Conservation (phyloP, 2,113 vertebrate species). For the Prinia subflava region DNA sequence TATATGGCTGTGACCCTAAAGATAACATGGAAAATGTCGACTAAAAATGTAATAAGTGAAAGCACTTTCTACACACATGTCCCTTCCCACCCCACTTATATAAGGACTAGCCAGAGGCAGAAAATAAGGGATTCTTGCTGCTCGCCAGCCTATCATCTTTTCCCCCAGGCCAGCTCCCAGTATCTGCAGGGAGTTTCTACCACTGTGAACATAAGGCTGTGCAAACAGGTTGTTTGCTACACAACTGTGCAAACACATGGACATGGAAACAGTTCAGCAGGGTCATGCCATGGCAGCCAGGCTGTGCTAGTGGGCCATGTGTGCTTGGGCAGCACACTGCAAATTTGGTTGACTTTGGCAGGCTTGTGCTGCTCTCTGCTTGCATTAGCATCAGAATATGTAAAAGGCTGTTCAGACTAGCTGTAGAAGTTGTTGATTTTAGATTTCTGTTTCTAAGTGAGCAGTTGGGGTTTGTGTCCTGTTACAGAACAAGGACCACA, state of each 20-base stretch:
- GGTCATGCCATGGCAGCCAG: neutral
- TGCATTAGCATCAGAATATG: neutral
- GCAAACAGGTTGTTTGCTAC: neutral
- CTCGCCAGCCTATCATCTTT: neutral
- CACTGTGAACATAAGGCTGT: neutral
- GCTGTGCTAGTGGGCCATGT: neutral
- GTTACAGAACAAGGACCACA: slow-evolving; percentile 52
- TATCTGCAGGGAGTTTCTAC: neutral
- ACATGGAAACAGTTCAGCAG: neutral
- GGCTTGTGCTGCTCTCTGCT: neutral
- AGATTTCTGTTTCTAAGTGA: neutral
- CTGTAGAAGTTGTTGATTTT: neutral
- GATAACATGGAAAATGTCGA: neutral
- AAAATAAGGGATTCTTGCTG: neutral
- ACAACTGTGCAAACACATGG: neutral
- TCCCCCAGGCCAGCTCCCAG: neutral
- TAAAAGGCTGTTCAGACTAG: neutral
- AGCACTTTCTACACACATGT: neutral
- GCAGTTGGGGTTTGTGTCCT: slow-evolving; percentile 15
- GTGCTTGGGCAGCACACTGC: neutral
- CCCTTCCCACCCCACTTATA: neutral
- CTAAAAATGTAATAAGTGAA: neutral
- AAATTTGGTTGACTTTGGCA: neutral
- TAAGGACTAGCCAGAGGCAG: neutral
- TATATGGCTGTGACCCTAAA: neutral